Evolutionary conservation across 2,113 vertebrate species (phyloP).

Genomic region (Ciconia maguari): DNA sequence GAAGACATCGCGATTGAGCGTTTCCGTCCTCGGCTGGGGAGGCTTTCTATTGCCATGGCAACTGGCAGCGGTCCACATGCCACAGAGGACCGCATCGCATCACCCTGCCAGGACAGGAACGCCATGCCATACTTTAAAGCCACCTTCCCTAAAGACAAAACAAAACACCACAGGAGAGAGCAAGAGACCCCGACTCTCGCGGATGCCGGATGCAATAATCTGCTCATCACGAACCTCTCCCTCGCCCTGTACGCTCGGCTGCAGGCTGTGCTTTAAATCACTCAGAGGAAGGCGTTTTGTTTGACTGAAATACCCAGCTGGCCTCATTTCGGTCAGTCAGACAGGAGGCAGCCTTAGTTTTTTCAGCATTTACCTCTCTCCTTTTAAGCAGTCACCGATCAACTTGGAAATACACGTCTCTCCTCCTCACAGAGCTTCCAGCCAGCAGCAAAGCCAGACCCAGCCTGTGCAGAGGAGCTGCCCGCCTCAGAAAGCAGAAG

Average conservation of each 20-base stretch:
- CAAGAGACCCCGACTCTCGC: accelerated
- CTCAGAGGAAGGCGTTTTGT: background rate
- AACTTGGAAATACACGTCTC: background rate
- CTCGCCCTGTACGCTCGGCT: accelerated
- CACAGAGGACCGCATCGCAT: background rate
- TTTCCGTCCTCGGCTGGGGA: constrained; percentile 42
- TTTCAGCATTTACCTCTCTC: background rate
- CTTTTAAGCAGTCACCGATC: background rate
- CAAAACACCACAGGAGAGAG: background rate
- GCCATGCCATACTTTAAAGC: constrained; percentile 43
- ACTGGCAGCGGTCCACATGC: constrained; percentile 69
- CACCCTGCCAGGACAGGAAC: constrained; percentile 63
- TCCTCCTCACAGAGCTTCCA: background rate
- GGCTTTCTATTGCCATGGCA: constrained; percentile 74
- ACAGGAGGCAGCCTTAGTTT: background rate
- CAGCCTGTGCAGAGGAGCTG: background rate
- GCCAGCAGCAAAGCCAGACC: background rate
- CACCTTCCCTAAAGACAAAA: constrained; percentile 20
- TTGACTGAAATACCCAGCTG: background rate
- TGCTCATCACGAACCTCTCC: background rate
- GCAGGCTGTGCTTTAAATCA: background rate
- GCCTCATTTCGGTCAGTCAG: background rate
- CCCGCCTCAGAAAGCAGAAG: background rate
- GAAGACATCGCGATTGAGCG: background rate
- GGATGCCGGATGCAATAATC: background rate